Conservation (phyloP, 2,797 vertebrate genomes). For the Urophycis tenuis region DNA sequence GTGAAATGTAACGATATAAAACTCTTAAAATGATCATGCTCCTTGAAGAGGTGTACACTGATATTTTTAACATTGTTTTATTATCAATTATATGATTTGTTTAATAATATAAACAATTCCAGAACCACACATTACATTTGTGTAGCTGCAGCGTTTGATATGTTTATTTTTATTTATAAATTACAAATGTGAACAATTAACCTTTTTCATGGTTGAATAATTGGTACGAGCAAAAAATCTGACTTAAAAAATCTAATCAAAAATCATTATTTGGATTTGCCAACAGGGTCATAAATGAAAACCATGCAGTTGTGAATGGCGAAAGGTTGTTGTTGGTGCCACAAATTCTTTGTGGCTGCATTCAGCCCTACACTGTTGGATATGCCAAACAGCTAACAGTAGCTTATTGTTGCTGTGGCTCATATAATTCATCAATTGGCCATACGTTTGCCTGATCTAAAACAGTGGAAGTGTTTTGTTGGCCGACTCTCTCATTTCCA, state of each 20-base stretch:
- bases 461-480: neutral
- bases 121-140: neutral
- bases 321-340: neutral
- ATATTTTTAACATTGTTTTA: neutral
- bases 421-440: neutral
- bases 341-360: neutral
- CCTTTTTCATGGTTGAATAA: neutral
- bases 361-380: neutral
- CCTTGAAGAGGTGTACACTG: neutral
- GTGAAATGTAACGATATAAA: neutral
- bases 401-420: neutral
- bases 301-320: neutral
- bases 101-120: neutral
- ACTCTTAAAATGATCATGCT: too few species aligned
- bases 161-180: neutral
- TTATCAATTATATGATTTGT: neutral
- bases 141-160: neutral
- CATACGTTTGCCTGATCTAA: neutral
- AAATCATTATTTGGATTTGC: neutral
- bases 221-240: neutral
- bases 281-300: neutral
- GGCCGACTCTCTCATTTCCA: neutral
- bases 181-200: neutral
- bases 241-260: too few species aligned
- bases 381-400: neutral